These are phyloP conservation scores for Phengaris alcon DNA, from an alignment of 2,888 invertebrate genomes.

Conservation along the genomic window DNA sequence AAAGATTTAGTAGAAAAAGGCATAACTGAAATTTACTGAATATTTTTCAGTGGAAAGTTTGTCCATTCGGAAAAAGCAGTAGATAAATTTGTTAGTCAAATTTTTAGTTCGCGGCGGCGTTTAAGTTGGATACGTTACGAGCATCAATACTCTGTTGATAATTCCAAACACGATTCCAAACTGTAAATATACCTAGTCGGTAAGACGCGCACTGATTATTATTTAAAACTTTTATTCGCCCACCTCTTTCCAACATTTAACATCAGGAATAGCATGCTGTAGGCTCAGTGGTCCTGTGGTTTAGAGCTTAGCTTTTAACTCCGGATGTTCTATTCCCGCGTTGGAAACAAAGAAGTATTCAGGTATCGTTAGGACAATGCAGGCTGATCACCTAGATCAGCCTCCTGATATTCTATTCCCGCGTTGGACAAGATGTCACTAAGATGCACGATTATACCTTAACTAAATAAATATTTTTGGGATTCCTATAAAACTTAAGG, in stretches of 20 bases:
- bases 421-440: no score
- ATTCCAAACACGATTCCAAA: constrained; percentile 19
- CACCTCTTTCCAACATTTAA: neutral
- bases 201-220: constrained; percentile 5
- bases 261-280: no score
- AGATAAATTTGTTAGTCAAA: constrained; percentile 21
- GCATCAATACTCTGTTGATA: constrained; percentile 11
- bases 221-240: neutral
- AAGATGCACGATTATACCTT: no score
- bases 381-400: no score
- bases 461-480: no score
- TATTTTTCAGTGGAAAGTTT: constrained; percentile 13
- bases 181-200: constrained; percentile 3
- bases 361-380: no score
- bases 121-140: constrained; percentile 16
- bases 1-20: neutral
- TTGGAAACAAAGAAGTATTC: no score
- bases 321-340: no score
- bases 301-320: no score
- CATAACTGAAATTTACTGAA: neutral
- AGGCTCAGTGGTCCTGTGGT: no score
- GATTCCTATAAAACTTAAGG: no score
- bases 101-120: constrained; percentile 21
- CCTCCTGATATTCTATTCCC: no score
- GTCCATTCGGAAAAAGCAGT: constrained; percentile 7